A percentile compares a stretch with the other conserved stretches of the same genome.
These are phyloP conservation scores for Crocuta crocuta DNA, from an alignment of 2,113 vertebrate species.

Conservation along the genomic window DNA sequence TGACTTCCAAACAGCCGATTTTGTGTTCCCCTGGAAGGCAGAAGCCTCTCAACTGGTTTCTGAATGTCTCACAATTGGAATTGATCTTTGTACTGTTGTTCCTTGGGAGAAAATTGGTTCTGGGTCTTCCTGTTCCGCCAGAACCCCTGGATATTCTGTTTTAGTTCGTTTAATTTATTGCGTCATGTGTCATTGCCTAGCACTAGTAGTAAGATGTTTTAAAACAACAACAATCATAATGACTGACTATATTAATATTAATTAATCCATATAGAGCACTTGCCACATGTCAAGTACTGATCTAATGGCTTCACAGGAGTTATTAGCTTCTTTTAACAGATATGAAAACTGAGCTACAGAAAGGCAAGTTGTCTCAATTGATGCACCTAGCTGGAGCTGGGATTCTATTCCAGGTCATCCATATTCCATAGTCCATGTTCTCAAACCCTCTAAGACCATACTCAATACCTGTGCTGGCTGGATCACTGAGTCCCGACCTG, in stretches of 20 bases:
- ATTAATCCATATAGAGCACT: background rate
- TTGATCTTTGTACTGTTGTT: background rate
- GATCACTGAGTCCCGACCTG: background rate
- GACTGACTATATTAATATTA: background rate
- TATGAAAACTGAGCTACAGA: conserved; percentile 9
- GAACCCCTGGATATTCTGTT: background rate
- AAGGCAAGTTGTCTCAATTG: background rate
- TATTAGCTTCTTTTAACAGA: conserved; percentile 4
- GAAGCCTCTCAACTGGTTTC: background rate
- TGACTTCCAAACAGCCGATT: background rate
- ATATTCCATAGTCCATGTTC: background rate
- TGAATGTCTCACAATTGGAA: background rate
- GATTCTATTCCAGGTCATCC: background rate
- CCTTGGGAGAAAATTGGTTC: background rate
- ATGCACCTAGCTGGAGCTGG: background rate
- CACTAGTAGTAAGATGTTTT: conserved; percentile 27
- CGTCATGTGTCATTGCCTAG: background rate
- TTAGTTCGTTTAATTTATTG: background rate
- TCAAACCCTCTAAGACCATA: background rate
- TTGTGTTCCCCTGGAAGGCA: background rate
- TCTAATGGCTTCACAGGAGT: background rate
- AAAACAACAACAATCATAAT: conserved; percentile 1
- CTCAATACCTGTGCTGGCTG: background rate
- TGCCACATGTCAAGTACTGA: background rate
- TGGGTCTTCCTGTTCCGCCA: background rate